Evolutionary conservation across 2,113 vertebrate species (phyloP).

Genomic region (Panthera leo): DNA sequence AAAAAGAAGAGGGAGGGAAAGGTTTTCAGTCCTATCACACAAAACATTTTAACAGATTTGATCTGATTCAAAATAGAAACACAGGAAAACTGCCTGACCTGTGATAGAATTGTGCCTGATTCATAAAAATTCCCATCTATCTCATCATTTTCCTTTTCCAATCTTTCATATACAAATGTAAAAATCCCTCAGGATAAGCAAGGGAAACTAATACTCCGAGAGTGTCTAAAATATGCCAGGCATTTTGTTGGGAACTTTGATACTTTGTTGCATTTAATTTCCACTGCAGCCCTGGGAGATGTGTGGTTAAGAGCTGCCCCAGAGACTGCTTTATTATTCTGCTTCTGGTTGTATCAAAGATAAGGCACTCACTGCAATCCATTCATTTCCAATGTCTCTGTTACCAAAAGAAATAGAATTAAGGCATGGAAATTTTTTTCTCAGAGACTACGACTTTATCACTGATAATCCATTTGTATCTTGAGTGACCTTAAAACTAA

Average conservation of each 20-base stretch:
- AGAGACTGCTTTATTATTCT: rapidly evolving
- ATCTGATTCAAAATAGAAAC: slow-evolving; percentile 32
- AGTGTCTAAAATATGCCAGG: neutral
- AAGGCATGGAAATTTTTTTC: neutral
- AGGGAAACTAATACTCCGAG: neutral
- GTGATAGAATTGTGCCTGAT: neutral
- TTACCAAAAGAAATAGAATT: neutral
- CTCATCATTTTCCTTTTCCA: neutral
- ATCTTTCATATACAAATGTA: neutral
- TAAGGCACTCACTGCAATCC: neutral
- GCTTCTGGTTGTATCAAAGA: neutral
- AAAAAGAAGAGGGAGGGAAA: neutral
- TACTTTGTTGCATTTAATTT: neutral
- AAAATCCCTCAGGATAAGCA: neutral
- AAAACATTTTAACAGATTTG: neutral
- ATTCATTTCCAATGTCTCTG: neutral
- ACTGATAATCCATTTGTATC: neutral
- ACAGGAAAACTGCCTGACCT: neutral
- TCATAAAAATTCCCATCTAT: neutral
- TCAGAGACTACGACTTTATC: neutral
- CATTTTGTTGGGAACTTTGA: neutral
- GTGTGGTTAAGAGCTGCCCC: neutral
- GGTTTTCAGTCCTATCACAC: neutral
- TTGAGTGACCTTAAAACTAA: neutral
- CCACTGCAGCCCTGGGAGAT: neutral